A percentile compares a stretch with the other conserved stretches of the same genome.
Conservation (phyloP, 2,888 invertebrate genomes). For the Cetonia aurata region DNA sequence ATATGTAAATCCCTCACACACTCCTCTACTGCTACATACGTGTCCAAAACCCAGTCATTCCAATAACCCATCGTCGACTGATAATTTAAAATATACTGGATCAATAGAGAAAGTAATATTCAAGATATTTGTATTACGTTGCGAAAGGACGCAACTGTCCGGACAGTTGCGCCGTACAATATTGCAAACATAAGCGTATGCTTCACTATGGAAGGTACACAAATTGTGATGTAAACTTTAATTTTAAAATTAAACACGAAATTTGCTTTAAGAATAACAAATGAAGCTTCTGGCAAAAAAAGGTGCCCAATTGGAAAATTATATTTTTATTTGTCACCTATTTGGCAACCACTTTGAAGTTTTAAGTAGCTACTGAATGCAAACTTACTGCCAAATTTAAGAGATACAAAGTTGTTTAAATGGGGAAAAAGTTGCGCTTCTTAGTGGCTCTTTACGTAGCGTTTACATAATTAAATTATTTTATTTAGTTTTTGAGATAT, state of each 20-base stretch:
- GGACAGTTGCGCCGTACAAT: neutral
- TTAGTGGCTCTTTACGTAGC: no score
- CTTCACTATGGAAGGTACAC: no score
- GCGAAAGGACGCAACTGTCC: constrained; percentile 25
- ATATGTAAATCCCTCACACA: neutral
- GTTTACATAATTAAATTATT: no score
- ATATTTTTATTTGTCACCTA: constrained; percentile 34
- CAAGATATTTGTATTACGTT: constrained; percentile 12
- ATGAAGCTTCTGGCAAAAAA: constrained; percentile 6
- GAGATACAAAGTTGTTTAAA: no score
- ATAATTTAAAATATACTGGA: constrained; percentile 25
- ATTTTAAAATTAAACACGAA: no score
- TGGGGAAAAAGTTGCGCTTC: no score
- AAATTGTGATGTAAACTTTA: no score
- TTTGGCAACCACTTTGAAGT: constrained; percentile 20
- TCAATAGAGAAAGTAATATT: constrained; percentile 24
- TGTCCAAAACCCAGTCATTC: no score
- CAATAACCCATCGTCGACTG: constrained; percentile 1
- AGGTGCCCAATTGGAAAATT: constrained; percentile 26
- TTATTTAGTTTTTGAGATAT: no score
- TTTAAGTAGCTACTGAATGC: constrained; percentile 28
- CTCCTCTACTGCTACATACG: neutral
- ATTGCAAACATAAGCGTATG: no score
- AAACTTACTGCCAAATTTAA: constrained; percentile 32
- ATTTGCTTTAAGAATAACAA: no score